Evolutionary conservation across 1,140 invertebrate species (phyloP), one percentile per base, ranked within the genome.

Genomic region (Tachypleus tridentatus): DNA sequence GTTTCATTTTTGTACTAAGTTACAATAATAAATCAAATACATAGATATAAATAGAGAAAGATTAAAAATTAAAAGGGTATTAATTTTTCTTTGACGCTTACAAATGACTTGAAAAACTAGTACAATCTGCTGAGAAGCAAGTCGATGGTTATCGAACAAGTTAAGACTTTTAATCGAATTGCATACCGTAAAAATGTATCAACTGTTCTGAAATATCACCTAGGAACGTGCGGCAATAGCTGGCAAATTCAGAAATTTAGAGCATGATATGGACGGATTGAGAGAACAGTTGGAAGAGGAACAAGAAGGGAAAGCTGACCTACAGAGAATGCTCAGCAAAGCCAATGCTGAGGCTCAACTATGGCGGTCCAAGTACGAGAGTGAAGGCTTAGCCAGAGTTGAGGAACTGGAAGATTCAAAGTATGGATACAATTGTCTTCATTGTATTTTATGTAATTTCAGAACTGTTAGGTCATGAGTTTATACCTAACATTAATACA

Each of bases 381-480:
- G 89, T 73, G 94, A 98, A 80, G 95, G 95, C 74, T 85, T 97
- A 70, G 91, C 93, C 68, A 85, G 93, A 72, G 88, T 93, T 72
- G 96, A 99, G 79, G 97, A 99, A 81, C 85, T 99, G 70, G 97
- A 99, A 77, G 97, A 98, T 79, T 87, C 94, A 74, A 98, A 97
- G 85, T 69, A 66, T 58, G 63, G 71, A 65, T 6, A 52, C 49
- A 57, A 47, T 63, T 56, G 56, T 29, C 29, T 29, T 29, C 29
- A 29, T 2, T 29, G 29, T 29, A 29, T 0, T 29, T 29, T 29
- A 29, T 29, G 29, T 29, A 29, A 29, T 29, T 29, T 1, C 29
- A 29, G 29, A 29, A 29, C 29, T 29, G 2, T 29, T 29, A 29
- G 2, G 29, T 29, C 29, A 29, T 29, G 29, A 29, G 29, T 29